A percentile compares a stretch with the other conserved stretches of the same genome.
Conservation (phyloP, 2,888 invertebrate species). For the Dione juno region DNA sequence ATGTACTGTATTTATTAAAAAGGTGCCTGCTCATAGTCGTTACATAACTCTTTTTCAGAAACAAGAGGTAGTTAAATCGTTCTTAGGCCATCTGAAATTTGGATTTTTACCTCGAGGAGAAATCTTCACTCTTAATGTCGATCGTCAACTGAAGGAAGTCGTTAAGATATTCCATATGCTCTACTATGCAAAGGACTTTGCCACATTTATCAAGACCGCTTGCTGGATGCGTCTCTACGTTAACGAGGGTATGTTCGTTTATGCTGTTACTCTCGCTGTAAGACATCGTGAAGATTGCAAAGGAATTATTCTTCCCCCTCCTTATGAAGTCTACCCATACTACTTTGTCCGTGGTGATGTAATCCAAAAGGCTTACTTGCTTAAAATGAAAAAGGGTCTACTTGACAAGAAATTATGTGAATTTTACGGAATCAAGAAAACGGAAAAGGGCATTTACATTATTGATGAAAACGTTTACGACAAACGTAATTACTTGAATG, state of each 20-base stretch:
- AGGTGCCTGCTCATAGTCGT: not conserved
- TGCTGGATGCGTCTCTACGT: slow-evolving; percentile 80
- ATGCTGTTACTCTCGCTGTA: slow-evolving; percentile 80
- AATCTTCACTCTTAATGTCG: slow-evolving; percentile 77
- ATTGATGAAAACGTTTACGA: slow-evolving; percentile 87
- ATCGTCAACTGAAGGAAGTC: slow-evolving; percentile 80
- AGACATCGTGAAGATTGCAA: slow-evolving; percentile 80
- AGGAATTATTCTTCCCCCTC: slow-evolving; percentile 80
- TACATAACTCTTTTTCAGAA: slow-evolving; percentile 66
- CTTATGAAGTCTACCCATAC: slow-evolving; percentile 86
- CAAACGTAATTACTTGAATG: slow-evolving; percentile 76
- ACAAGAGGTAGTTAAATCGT: slow-evolving; percentile 82
- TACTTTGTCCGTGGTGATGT: slow-evolving; percentile 87
- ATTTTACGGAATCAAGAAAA: slow-evolving; percentile 78
- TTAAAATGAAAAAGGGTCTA: slow-evolving; percentile 78
- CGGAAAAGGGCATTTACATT: slow-evolving; percentile 81
- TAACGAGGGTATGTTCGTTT: slow-evolving; percentile 84
- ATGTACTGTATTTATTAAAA: not conserved
- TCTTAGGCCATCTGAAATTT: slow-evolving; percentile 78
- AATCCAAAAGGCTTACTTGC: slow-evolving; percentile 80
- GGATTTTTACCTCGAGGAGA: slow-evolving; percentile 83
- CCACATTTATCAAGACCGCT: slow-evolving; percentile 77
- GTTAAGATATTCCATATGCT: slow-evolving; percentile 80
- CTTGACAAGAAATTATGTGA: slow-evolving; percentile 78
- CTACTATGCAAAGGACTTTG: slow-evolving; percentile 81